Conservation (phyloP, 37 sponge, comb jelly and placozoan species). For the Haliclona indistincta region DNA sequence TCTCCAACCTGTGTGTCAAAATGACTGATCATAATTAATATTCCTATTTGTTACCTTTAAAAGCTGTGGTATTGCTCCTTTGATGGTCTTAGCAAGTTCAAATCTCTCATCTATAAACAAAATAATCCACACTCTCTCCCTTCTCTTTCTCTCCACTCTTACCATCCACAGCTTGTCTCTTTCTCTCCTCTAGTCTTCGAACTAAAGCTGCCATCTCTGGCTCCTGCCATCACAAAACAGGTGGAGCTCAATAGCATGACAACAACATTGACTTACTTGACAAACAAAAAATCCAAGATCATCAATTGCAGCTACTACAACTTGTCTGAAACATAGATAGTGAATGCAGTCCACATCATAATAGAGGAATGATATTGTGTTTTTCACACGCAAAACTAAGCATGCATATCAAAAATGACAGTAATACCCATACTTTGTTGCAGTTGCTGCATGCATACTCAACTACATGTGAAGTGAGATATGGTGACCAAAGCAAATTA, state of each 20-base stretch:
- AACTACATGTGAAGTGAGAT: no score
- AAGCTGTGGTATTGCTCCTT: slow-evolving; percentile 62
- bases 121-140: neutral
- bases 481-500: no score
- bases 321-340: neutral
- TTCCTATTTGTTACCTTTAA: slow-evolving; percentile 26
- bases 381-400: no score
- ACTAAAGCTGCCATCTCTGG: slow-evolving; percentile 73
- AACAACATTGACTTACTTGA: slow-evolving; percentile 14
- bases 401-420: no score
- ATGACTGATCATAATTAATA: neutral
- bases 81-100: slow-evolving; percentile 64
- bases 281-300: slow-evolving; percentile 54
- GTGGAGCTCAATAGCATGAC: neutral
- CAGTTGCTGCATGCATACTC: no score
- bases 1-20: slow-evolving; percentile 61
- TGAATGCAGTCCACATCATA: no score
- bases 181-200: slow-evolving; percentile 54
- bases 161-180: slow-evolving; percentile 73
- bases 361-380: no score
- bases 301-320: slow-evolving; percentile 28
- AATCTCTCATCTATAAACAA: slow-evolving; percentile 53
- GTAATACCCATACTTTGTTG: no score
- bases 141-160: neutral
- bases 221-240: slow-evolving; percentile 60